These are phyloP conservation scores for Ceriagrion tenellum DNA, from an alignment of 2,888 invertebrate species.

Conservation along the genomic window DNA sequence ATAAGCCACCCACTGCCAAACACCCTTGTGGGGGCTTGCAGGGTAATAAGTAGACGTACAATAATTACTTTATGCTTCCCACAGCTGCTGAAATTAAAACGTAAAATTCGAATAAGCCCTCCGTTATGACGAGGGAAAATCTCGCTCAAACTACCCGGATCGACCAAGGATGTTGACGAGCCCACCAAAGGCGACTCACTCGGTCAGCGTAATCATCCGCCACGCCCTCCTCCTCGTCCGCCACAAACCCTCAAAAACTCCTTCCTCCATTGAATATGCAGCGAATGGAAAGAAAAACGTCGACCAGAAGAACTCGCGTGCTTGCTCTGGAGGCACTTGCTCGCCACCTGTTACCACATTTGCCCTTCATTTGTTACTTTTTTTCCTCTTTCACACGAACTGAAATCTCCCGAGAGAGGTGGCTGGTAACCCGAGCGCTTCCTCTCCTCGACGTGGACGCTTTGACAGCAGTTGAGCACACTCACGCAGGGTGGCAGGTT, in stretches of 20 bases:
- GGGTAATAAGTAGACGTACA: too few relatives aligned
- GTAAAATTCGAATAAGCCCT: too few relatives aligned
- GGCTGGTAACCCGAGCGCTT: neutral
- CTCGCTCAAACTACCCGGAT: too few relatives aligned
- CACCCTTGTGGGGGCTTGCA: too few relatives aligned
- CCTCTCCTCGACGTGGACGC: neutral
- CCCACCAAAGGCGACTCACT: neutral
- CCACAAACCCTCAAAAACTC: neutral
- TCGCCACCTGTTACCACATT: neutral
- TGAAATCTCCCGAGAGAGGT: neutral
- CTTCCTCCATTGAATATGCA: neutral
- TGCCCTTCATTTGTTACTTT: neutral
- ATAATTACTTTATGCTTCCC: too few relatives aligned
- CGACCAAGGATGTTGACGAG: too few relatives aligned
- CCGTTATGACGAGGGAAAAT: too few relatives aligned
- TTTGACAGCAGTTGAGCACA: neutral
- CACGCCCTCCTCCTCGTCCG: too few relatives aligned
- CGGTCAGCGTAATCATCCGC: neutral
- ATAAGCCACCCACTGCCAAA: too few relatives aligned
- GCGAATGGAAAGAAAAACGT: neutral
- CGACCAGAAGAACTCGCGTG: neutral
- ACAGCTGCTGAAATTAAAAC: too few relatives aligned
- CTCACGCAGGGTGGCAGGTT: too few relatives aligned
- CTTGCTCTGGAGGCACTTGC: neutral
- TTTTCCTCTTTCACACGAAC: neutral